Conservation (phyloP, 2,888 invertebrate genomes). For the Trissolcus brochymenae region DNA sequence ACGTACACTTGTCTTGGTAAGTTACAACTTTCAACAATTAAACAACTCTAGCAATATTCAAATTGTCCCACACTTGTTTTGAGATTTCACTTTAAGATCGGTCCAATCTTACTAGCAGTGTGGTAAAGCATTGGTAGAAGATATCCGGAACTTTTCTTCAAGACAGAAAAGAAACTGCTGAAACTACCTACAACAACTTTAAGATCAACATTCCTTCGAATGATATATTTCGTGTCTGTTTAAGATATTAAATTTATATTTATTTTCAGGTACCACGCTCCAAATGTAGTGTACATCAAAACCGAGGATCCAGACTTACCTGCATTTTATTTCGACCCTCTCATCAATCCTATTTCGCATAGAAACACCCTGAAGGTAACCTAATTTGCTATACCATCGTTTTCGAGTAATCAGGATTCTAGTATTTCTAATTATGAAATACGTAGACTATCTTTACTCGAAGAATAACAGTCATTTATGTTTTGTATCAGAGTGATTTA, state of each 20-base stretch:
- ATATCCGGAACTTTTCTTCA: constrained; percentile 78
- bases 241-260: not conserved
- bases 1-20: constrained; percentile 98
- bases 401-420: constrained; percentile 16
- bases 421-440: constrained; percentile 18
- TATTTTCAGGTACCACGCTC: constrained; percentile 94
- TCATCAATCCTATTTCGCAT: constrained; percentile 99
- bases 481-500: constrained; percentile 25
- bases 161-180: constrained; percentile 78
- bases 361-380: constrained; percentile 88
- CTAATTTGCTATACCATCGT: not conserved
- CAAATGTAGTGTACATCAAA: constrained; percentile 99
- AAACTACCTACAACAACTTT: constrained; percentile 76
- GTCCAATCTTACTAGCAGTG: constrained; percentile 79
- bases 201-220: not conserved
- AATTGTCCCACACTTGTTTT: constrained; percentile 74
- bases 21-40: constrained; percentile 67
- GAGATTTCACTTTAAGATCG: constrained; percentile 65
- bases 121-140: constrained; percentile 78
- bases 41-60: not conserved
- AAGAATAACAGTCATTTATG: constrained; percentile 44
- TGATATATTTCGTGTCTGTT: not conserved
- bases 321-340: constrained; percentile 99
- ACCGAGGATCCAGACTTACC: constrained; percentile 99
- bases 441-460: constrained; percentile 32